phyloP scores from a whole-genome alignment of 2,113 vertebrate species.

The Myotis brandtii region DNA sequence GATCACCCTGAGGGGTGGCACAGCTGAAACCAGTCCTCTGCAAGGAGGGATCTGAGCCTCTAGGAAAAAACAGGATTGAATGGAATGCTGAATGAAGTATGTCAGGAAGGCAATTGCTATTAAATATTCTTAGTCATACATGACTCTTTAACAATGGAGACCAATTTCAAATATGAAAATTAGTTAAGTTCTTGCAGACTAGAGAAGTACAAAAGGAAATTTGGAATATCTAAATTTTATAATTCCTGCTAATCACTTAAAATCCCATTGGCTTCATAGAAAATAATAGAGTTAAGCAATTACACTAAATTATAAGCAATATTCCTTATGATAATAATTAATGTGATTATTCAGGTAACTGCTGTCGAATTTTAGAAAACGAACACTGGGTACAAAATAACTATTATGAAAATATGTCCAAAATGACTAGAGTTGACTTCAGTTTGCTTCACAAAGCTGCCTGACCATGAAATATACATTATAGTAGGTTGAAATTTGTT shows the following conservation, averaged over 20 bases:
- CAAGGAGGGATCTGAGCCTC: constrained; percentile 12
- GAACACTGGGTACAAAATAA: constrained; percentile 64
- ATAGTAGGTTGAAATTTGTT: constrained; percentile 63
- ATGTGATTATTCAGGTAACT: constrained; percentile 60
- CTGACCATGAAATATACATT: constrained; percentile 76
- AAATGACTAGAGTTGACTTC: constrained; percentile 57
- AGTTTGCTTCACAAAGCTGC: constrained; percentile 63
- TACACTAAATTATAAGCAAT: constrained; percentile 44
- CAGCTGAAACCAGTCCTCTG: constrained; percentile 64
- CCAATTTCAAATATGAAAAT: constrained; percentile 62
- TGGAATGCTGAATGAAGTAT: constrained; percentile 28
- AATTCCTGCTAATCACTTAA: background rate
- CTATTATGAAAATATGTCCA: constrained; percentile 72
- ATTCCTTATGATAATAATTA: constrained; percentile 47
- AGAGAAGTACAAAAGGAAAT: constrained; percentile 31
- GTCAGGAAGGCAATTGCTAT: background rate
- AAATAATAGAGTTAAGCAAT: constrained; percentile 26
- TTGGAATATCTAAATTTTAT: background rate
- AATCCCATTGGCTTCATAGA: background rate
- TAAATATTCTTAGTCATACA: constrained; percentile 28
- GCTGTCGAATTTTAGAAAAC: constrained; percentile 59
- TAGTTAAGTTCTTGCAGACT: background rate
- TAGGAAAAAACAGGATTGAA: constrained; percentile 26
- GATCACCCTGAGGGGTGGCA: background rate
- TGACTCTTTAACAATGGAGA: background rate